Base-by-base conservation (phyloP, 2,888 invertebrate species). In the Blera fallax region DNA sequence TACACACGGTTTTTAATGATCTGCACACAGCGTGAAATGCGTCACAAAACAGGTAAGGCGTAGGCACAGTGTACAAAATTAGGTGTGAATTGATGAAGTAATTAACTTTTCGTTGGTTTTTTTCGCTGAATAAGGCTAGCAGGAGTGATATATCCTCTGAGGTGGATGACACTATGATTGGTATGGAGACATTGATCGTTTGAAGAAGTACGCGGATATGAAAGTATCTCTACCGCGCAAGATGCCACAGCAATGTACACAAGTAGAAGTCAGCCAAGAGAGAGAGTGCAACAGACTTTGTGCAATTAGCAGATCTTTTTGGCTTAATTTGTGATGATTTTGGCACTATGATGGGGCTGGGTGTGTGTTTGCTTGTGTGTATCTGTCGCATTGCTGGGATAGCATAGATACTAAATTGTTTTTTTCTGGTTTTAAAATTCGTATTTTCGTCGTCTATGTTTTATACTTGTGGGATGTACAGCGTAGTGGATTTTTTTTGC, bases 261-360 rank as follows among this genome's bases (percentile, higher is more conserved):
- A 40, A 69, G 77, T 60, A 43, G 60, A 48, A 70, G 21, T 24
- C 52, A 24, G 27, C 21, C 24, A 32, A n/a, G n/a, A n/a, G 10
- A 32, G 64, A 67, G 76, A 81, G 79, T 84, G 84, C 84, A 84
- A 74, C 79, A 84, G 58, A 79, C 79, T 84, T 84, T 70, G 18
- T 64, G 74, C 64, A 79, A 84, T 84, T 79, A 84, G 79, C 84
- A 73, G 56, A 67, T 78, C 83, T 50, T 70, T 76, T 84, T 84
- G 84, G 84, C 84, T 84, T 74, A 79, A 74, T 79, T 62, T 72
- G 45, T 65, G 37, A 67, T 72, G 29, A 67, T 73, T 73, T 83
- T 64, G 79, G 74, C 79, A 84, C 69, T 73, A 11, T 37, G n/a
- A 67, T 70, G 54, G 34, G 52, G 37, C 32, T 73, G 8, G 24